A percentile compares a stretch with the other conserved stretches of the same genome.
These are phyloP conservation scores for Paragorgia papillata DNA, from an alignment of 92 coral and sea anemone genomes.

Conservation along the genomic window DNA sequence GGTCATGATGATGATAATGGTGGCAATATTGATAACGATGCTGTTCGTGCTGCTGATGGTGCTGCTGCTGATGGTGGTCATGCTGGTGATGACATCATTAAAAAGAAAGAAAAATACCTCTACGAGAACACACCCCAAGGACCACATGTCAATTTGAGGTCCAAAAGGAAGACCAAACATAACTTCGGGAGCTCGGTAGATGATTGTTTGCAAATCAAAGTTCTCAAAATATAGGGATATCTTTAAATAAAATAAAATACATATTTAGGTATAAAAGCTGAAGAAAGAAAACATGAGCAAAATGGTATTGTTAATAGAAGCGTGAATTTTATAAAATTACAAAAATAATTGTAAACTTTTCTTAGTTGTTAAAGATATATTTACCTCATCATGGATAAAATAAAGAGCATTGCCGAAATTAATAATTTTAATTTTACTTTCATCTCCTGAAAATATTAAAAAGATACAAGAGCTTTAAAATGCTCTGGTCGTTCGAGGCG, in stretches of 20 bases:
- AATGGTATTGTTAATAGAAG: too few species aligned
- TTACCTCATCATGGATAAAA: conserved; percentile 84
- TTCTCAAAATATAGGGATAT: conserved; percentile 87
- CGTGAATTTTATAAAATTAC: too few species aligned
- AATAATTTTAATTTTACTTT: conserved; percentile 72
- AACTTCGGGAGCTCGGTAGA: conserved; percentile 98
- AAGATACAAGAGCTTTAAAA: not conserved
- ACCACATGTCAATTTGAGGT: conserved; percentile 96
- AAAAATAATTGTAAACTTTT: too few species aligned
- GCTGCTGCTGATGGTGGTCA: too few species aligned
- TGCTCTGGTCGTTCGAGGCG: too few species aligned
- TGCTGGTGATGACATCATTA: too few species aligned
- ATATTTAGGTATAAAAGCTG: too few species aligned
- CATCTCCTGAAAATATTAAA: conserved; percentile 63
- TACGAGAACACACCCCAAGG: conserved; percentile 86
- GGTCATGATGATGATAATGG: too few species aligned
- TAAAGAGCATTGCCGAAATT: conserved; percentile 96
- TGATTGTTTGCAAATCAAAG: conserved; percentile 89
- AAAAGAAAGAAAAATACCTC: conserved; percentile 57
- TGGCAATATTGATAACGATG: not conserved
- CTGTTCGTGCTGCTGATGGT: too few species aligned
- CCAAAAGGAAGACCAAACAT: conserved; percentile 95
- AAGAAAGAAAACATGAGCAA: too few species aligned
- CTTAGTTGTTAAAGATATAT: not conserved
- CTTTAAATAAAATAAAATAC: conserved; percentile 57